Evolutionary conservation across 2,113 vertebrate genomes (phyloP), one percentile per base, ranked within the genome.

Genomic region (human (Homo sapiens)): DNA sequence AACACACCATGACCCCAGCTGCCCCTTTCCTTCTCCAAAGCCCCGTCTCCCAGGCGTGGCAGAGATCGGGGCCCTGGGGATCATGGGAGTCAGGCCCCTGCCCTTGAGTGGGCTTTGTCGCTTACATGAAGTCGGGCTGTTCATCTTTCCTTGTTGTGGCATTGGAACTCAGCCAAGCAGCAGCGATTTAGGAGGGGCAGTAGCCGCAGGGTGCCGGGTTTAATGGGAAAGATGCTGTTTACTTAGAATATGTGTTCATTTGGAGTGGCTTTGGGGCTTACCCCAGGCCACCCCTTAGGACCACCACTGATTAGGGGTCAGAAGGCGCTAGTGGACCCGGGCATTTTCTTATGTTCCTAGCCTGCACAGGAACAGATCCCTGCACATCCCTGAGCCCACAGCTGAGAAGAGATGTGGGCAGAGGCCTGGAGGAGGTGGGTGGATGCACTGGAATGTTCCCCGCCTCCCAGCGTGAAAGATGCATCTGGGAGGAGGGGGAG

Each of bases 1-100:
- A 96, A 94, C 72, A 79, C 8, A 1, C 81, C 2, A 20, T 96
- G 97, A 96, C 96, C 96, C 68, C 3, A 13, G 27, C 76, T 97
- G 96, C 57, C 95, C 96, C 76, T 55, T 68, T n/a, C 83, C 84
- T 94, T 59, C 59, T 81, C 70, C 75, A 35, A n/a, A 81, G 80
- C n/a, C 55, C n/a, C 1, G 25, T 40, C 18, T 40, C 17, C 7
- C 30, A 7, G 70, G 90, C 61, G 76, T 88, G 79, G 59, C 68
- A 18, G 57, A 27, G 38, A 8, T 52, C 1, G 30, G 30, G 72
- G 10, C 20, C 17, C 2, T 2, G 35, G n/a, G 30, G 55, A 10
- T 57, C 55, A 4, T 2, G 27, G n/a, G 64, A 48, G 38, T 40
- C 66, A 8, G 70, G 32, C 88, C 75, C 45, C 61, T 22, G 23